Evolutionary conservation across 2,797 vertebrate species (phyloP).

Genomic region (Myiotriccus ornatus): DNA sequence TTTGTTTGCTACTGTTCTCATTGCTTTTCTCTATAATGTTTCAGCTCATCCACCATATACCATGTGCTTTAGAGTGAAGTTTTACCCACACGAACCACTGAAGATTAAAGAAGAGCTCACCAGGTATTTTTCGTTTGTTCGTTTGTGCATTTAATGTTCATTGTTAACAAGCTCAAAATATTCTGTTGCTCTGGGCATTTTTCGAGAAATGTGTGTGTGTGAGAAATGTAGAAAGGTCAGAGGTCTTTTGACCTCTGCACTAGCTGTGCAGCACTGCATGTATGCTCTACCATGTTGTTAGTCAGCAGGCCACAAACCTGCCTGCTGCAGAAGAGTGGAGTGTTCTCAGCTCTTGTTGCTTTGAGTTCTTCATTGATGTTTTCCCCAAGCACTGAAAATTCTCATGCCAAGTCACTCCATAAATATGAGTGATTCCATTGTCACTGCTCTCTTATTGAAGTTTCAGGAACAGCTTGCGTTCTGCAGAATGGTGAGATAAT

Average conservation of each 20-base stretch:
- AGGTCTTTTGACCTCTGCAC: neutral
- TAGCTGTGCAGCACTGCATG: neutral
- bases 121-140: constrained; percentile 80
- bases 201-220: neutral
- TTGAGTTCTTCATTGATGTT: neutral
- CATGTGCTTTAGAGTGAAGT: constrained; percentile 99
- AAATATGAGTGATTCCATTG: neutral
- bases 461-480: neutral
- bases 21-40: constrained; percentile 75
- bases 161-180: neutral
- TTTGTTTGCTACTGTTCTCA: constrained; percentile 71
- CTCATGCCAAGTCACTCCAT: neutral
- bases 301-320: neutral
- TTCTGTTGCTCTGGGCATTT: neutral
- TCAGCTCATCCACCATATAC: constrained; percentile 96
- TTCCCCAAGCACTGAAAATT: neutral
- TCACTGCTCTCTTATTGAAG: neutral
- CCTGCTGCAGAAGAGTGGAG: rapidly evolving
- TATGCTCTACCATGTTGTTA: rapidly evolving
- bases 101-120: constrained; percentile 99
- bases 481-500: neutral
- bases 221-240: neutral
- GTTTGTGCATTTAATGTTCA: constrained; percentile 18
- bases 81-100: constrained; percentile 96
- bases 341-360: neutral